Conservation (phyloP, 2,797 vertebrate species). For the Pseudomugil tenellus region DNA sequence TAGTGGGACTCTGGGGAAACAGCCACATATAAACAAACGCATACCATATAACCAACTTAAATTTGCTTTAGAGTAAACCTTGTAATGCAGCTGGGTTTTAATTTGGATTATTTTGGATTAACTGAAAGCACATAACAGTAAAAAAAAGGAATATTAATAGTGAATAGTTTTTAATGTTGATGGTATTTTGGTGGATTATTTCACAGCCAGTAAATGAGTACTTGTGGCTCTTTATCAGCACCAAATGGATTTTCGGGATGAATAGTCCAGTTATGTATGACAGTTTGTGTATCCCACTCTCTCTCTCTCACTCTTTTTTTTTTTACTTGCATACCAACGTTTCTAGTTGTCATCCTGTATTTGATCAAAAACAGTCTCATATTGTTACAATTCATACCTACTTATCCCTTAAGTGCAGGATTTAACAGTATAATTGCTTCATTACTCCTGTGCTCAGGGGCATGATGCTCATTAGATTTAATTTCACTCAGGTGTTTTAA, state of each 20-base stretch:
- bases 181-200: not conserved
- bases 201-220: not conserved
- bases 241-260: not conserved
- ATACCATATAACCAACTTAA: slow-evolving; percentile 63
- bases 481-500: slow-evolving; percentile 49
- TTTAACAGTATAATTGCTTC: slow-evolving; percentile 29
- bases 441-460: slow-evolving; percentile 27
- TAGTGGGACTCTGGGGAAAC: slow-evolving; percentile 53
- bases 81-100: slow-evolving; percentile 37
- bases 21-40: slow-evolving; percentile 52
- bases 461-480: slow-evolving; percentile 41
- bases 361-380: slow-evolving; percentile 3
- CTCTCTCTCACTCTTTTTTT: not conserved
- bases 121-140: not conserved
- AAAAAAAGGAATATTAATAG: not conserved
- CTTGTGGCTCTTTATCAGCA: not conserved
- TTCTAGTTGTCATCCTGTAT: not conserved
- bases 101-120: not conserved
- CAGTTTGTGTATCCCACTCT: not conserved
- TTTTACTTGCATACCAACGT: not conserved
- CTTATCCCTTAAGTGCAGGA: slow-evolving; percentile 13
- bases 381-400: slow-evolving; percentile 3
- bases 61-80: slow-evolving; percentile 49
- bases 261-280: not conserved
- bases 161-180: slow-evolving; percentile 1